These are phyloP conservation scores for Ips typographus DNA, from an alignment of 1,140 invertebrate genomes.

Conservation along the genomic window DNA sequence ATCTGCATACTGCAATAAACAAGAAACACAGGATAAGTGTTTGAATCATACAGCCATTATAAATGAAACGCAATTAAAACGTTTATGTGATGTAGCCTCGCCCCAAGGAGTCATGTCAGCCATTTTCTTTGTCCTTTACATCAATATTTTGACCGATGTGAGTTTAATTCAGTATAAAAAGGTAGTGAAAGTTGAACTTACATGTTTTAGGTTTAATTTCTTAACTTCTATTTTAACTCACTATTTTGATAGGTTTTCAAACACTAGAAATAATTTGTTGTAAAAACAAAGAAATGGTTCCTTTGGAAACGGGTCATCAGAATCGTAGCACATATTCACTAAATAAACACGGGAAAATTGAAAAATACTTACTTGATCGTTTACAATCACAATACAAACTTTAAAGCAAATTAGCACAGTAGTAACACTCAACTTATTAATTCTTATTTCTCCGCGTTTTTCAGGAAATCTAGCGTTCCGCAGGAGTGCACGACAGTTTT, in stretches of 20 bases:
- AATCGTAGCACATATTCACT: too few species aligned
- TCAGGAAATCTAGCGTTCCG: too few species aligned
- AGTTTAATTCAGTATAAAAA: too few species aligned
- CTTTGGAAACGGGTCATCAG: slow-evolving; percentile 8
- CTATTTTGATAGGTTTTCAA: not conserved
- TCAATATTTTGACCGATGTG: too few species aligned
- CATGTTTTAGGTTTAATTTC: too few species aligned
- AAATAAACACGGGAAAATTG: not conserved
- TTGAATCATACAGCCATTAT: too few species aligned
- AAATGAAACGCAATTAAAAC: too few species aligned
- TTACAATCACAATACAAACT: slow-evolving; percentile 5
- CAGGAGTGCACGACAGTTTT: slow-evolving; percentile 13
- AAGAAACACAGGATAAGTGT: not conserved
- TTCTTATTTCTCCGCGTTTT: too few species aligned
- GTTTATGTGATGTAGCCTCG: slow-evolving; percentile 54
- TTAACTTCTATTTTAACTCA: too few species aligned
- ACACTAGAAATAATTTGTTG: slow-evolving; percentile 51
- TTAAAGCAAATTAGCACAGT: not conserved
- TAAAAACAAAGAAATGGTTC: slow-evolving; percentile 27
- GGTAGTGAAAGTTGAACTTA: too few species aligned
- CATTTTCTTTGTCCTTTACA: not conserved
- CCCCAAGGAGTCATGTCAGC: slow-evolving; percentile 47
- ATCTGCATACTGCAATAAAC: slow-evolving; percentile 77
- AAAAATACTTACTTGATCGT: slow-evolving; percentile 13
- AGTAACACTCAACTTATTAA: not conserved